phyloP scores from a whole-genome alignment of 2,113 vertebrate genomes.

The Ornithorhynchus anatinus region DNA sequence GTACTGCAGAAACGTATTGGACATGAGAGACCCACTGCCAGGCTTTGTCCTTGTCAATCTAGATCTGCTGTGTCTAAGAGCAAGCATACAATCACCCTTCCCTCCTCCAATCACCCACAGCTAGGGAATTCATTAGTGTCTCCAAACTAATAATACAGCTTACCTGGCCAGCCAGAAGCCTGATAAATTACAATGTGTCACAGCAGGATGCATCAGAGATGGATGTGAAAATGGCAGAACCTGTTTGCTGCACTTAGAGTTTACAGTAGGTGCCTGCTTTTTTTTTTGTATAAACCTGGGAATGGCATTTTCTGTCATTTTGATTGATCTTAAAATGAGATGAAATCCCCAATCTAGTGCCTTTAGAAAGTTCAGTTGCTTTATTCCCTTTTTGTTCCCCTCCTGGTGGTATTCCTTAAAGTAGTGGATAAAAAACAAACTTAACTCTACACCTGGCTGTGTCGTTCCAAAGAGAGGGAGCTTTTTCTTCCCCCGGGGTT shows the following conservation, averaged over 20 bases:
- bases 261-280: no score
- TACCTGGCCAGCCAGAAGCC: neutral
- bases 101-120: neutral
- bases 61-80: neutral
- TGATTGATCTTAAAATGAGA: neutral
- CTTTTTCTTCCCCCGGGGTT: fast-evolving
- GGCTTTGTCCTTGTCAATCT: neutral
- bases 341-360: neutral
- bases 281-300: neutral
- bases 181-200: neutral
- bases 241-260: neutral
- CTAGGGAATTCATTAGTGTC: neutral
- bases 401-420: neutral
- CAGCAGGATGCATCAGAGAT: neutral
- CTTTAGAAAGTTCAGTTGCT: neutral
- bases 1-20: neutral
- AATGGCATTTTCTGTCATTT: neutral
- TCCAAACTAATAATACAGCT: neutral
- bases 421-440: neutral
- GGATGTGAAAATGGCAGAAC: neutral
- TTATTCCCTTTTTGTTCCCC: neutral
- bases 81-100: neutral
- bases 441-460: neutral
- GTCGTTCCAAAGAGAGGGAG: neutral
- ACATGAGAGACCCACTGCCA: neutral